These are phyloP conservation scores for Laterallus jamaicensis DNA, from an alignment of 2,113 vertebrate species.

Conservation along the genomic window DNA sequence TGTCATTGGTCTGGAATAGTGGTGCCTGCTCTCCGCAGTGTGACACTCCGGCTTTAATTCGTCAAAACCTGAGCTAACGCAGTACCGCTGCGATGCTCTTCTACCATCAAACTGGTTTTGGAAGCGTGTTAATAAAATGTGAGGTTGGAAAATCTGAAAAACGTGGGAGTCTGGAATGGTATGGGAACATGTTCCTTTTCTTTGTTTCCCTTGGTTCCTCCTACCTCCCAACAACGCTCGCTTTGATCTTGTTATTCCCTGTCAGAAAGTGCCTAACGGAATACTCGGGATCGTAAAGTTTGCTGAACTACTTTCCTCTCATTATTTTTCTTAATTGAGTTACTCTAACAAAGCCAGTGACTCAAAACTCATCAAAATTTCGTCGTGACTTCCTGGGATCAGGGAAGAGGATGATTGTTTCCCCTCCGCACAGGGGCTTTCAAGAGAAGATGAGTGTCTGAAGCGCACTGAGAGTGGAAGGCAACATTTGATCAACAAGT, in stretches of 20 bases:
- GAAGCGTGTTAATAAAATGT: not conserved
- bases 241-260: not conserved
- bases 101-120: not conserved
- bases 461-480: not conserved
- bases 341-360: not conserved
- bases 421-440: not conserved
- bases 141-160: not conserved
- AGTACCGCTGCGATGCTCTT: not conserved
- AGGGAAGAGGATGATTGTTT: not conserved
- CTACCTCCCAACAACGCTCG: not conserved
- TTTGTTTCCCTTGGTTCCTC: not conserved
- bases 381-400: accelerated
- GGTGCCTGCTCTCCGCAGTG: not conserved
- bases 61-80: not conserved
- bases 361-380: not conserved
- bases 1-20: not conserved
- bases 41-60: not conserved
- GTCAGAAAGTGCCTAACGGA: accelerated
- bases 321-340: not conserved
- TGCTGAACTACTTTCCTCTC: not conserved
- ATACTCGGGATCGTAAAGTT: not conserved
- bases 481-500: not conserved
- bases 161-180: not conserved
- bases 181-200: not conserved
- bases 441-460: not conserved